Base-by-base conservation (phyloP, 92 coral and sea anemone genomes). In the Epizoanthus fatuus region DNA sequence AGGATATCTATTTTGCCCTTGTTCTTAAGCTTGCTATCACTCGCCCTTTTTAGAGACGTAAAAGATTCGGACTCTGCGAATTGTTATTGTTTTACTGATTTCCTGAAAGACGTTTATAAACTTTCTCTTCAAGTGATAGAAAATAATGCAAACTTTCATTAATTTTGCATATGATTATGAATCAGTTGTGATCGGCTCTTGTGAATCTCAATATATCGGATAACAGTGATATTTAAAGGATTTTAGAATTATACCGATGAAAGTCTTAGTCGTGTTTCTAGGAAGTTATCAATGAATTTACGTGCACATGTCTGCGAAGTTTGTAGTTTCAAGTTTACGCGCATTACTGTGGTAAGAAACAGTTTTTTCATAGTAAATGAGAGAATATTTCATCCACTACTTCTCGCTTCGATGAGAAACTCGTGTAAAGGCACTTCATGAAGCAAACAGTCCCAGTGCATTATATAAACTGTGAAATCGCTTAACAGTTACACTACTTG, bases 161-260 rank as follows among this genome's bases (percentile, higher is more conserved):
- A 90, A 85, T 69, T 35, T 85, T 90, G 80, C 66, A 90, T 49
- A 11, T 85, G 65, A 80, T 82, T 49, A 78, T 17, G 68, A 63
- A 49, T 72, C 74, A 70, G 63, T 60, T 60, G 29, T 58, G 82
- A 77, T 77, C 82, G 20, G 82, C 70, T 60, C 39, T 8, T 16
- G 82, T 60, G 5, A 20, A 38, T 59, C 47, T 60, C 32, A 38
- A 42, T 39, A 77, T 45, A 25, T 62, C 63, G 55, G 47, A 37
- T 63, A 63, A 63, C 69, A 4, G 38, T 35, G 47, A 11, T 66
- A 12, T 54, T 70, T 47, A 45, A 70, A 15, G 56, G 49, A n/a
- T 70, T 42, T 15, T 29, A 5, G 13, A 5, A 39, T 69, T 44
- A 10, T 70, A 42, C 55, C 13, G 11, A 58, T 10, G 17, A 16